phyloP scores from a whole-genome alignment of 2,888 invertebrate species.

The Polydrusus tereticollis region DNA sequence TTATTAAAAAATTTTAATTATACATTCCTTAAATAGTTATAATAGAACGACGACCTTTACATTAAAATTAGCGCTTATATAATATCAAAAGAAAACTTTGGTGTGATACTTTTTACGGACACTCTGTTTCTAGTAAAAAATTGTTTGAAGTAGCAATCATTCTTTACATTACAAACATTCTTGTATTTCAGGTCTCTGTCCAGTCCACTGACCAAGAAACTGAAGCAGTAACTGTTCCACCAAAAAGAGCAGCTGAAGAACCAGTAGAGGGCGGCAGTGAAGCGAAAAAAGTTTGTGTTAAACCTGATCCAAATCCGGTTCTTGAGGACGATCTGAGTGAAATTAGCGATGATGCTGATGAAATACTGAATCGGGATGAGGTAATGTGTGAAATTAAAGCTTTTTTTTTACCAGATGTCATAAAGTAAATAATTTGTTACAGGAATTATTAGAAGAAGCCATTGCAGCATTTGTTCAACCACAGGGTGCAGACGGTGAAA shows the following conservation, averaged over 20 bases:
- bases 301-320: slow-evolving; percentile 52
- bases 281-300: slow-evolving; percentile 66
- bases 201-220: slow-evolving; percentile 14
- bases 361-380: slow-evolving; percentile 86
- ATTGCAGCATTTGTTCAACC: slow-evolving; percentile 9
- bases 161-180: no score
- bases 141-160: no score
- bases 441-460: slow-evolving; percentile 23
- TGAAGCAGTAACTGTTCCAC: slow-evolving; percentile 35
- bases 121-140: no score
- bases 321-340: slow-evolving; percentile 84
- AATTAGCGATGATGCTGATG: slow-evolving; percentile 91
- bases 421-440: neutral
- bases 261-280: slow-evolving; percentile 66
- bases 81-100: no score
- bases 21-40: no score
- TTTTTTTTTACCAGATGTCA: no score
- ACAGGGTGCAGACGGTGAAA: slow-evolving; percentile 5
- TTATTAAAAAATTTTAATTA: no score
- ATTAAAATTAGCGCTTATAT: no score
- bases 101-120: no score
- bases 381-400: no score
- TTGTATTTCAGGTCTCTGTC: slow-evolving; percentile 9
- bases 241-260: slow-evolving; percentile 62
- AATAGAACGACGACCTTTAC: no score